These are phyloP conservation scores for Calephelis perditalis DNA, from an alignment of 2,888 invertebrate genomes.

Conservation along the genomic window DNA sequence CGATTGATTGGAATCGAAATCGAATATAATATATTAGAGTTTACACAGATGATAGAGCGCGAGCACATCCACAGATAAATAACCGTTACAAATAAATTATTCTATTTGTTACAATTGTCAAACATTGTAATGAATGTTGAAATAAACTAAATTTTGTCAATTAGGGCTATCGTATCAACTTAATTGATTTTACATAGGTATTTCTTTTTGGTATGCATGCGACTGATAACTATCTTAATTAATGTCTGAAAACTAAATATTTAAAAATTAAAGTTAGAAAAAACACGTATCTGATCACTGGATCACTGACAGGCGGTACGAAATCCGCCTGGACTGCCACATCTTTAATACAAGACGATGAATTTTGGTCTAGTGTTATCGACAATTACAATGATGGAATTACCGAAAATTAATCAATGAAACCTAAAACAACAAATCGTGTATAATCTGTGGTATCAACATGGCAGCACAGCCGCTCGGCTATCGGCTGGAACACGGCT, in stretches of 20 bases:
- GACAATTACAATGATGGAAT: slow-evolving; percentile 1
- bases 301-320: too few species aligned
- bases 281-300: too few species aligned
- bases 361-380: too few species aligned
- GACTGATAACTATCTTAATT: too few species aligned
- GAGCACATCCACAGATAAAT: slow-evolving; percentile 20
- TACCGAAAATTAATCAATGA: slow-evolving; percentile 3
- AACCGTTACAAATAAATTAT: slow-evolving; percentile 16
- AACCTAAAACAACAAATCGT: slow-evolving; percentile 24
- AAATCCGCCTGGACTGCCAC: too few species aligned
- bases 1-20: slow-evolving; percentile 46
- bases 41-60: slow-evolving; percentile 14
- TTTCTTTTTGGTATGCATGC: too few species aligned
- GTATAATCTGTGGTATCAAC: slow-evolving; percentile 30
- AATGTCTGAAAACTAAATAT: too few species aligned
- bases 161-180: not conserved
- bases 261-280: too few species aligned
- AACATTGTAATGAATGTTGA: slow-evolving; percentile 10
- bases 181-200: not conserved
- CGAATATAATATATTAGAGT: slow-evolving; percentile 28
- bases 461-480: slow-evolving; percentile 17
- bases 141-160: slow-evolving; percentile 3
- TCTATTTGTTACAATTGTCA: slow-evolving; percentile 15
- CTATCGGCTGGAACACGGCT: slow-evolving; percentile 34
- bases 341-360: too few species aligned